phyloP scores from a whole-genome alignment of 1,140 invertebrate genomes.

The Bombus turneri region DNA sequence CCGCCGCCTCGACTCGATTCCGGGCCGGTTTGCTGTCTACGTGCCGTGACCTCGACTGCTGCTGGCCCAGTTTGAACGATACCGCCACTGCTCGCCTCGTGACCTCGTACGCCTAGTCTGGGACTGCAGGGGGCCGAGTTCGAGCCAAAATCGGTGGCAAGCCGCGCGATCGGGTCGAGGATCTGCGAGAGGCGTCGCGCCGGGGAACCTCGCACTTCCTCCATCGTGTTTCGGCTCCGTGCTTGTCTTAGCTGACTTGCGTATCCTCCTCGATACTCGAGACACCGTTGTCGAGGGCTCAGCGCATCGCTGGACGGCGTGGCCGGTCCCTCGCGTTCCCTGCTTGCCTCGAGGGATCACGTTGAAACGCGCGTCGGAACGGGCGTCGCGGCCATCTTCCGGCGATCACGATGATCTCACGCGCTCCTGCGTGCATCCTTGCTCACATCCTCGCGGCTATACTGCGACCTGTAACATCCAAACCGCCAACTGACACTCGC shows the following conservation, averaged over 20 bases:
- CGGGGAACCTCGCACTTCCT: constrained; percentile 79
- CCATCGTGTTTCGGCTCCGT: constrained; percentile 66
- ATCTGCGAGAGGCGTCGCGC: constrained; percentile 89
- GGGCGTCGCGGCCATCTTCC: constrained; percentile 51
- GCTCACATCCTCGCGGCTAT: constrained; percentile 50
- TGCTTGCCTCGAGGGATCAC: constrained; percentile 49
- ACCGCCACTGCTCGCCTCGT: constrained; percentile 29
- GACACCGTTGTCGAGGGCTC: constrained; percentile 4
- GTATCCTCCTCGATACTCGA: background rate
- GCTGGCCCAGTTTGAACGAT: constrained; percentile 10
- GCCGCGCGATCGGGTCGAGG: constrained; percentile 88
- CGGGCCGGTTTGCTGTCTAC: constrained; percentile 34
- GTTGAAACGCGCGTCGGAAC: constrained; percentile 40
- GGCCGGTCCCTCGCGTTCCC: constrained; percentile 31
- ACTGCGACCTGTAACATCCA: constrained; percentile 49
- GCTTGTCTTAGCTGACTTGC: constrained; percentile 4
- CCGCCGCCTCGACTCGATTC: constrained; percentile 32
- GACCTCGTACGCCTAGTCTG: constrained; percentile 72
- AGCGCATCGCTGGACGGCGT: constrained; percentile 51
- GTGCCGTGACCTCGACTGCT: background rate
- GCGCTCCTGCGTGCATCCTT: constrained; percentile 53
- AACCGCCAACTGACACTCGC: background rate
- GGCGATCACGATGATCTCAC: constrained; percentile 53
- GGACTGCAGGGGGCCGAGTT: constrained; percentile 83
- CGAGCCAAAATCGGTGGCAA: constrained; percentile 82